Base-by-base conservation (phyloP, 92 coral and sea anemone genomes). In the Nematostella vectensis region DNA sequence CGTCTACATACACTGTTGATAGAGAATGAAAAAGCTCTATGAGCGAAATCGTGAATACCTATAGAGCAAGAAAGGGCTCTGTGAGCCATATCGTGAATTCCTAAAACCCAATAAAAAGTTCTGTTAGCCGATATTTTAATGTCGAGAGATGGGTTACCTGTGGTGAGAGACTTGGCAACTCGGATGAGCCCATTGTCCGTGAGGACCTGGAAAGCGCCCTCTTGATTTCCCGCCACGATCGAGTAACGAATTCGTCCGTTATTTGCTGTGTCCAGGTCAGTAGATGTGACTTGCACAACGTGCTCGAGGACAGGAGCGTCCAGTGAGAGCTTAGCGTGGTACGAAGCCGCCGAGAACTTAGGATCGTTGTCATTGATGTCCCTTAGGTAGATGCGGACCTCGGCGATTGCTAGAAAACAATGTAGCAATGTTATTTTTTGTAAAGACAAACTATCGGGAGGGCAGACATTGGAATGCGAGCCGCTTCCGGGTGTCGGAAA, bases 321-420 rank as follows among this genome's bases (percentile, higher is more conserved):
- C 9, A 85, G 68, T 17, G 88, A 59, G 27, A 85, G 69, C 28
- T 85, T 85, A 25, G 81, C 63, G 43, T 81, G 63, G 52, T 85
- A 85, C 0, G 68, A 70, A 45, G 60, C 71, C 2, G 83, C 80
- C 10, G 95, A 85, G 65, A 85, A 85, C 31, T 59, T 74, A 1
- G 95, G 95, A 21, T 28, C 10, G 58, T 71, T 58, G 52, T 85
- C 95, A 48, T 85, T 85, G 0, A 50, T 79, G 31, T 85, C 86
- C 23, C 15, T 42, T 9, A 85, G 83, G 40, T 74, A 70, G 31
- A 85, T 25, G 3, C 53, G 33, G 31, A 76, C 95, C 31, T 63
- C 62, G 21, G 83, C 68, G 31, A 80, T 71, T 33, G 83, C 95
- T 85, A 30, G 13, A 50, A 63, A 15, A 72, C 21, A 25, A 33